phyloP scores from a whole-genome alignment of 1,140 invertebrate genomes.

The Diplogasteroides magnus region DNA sequence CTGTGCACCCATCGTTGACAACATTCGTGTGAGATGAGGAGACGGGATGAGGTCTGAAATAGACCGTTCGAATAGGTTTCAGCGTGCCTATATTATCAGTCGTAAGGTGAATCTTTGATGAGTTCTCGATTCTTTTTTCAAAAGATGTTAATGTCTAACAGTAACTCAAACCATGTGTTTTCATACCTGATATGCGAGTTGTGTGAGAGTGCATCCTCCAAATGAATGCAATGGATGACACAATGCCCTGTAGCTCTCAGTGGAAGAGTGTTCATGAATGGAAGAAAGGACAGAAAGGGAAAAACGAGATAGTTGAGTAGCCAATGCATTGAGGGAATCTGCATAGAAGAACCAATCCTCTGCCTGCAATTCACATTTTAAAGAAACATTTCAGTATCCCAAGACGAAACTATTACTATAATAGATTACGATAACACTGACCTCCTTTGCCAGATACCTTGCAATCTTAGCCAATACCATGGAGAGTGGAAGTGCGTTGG shows the following conservation, averaged over 20 bases:
- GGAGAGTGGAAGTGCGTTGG: conserved; percentile 36
- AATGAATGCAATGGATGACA: conserved; percentile 36
- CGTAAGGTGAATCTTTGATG: not conserved
- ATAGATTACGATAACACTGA: not conserved
- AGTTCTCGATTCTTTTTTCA: conserved; percentile 4
- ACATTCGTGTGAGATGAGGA: conserved; percentile 46
- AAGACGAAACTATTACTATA: no score
- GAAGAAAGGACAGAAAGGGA: conserved; percentile 34
- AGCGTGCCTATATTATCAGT: not conserved
- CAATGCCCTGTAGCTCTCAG: conserved; percentile 37
- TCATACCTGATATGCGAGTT: conserved; percentile 47
- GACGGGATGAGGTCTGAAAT: conserved; percentile 36
- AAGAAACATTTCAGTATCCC: no score
- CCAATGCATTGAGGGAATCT: conserved; percentile 32
- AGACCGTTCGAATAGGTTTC: not conserved
- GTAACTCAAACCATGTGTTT: no score
- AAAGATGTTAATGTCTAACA: no score
- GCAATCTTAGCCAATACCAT: conserved; percentile 37
- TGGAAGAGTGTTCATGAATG: conserved; percentile 31
- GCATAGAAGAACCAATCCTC: conserved; percentile 48
- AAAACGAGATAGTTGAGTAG: conserved; percentile 28
- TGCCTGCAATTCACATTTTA: conserved; percentile 28
- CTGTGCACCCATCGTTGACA: conserved; percentile 47
- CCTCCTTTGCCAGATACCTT: conserved; percentile 36
- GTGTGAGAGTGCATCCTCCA: conserved; percentile 36